These are phyloP conservation scores for Toxotes lorentzi DNA, from an alignment of 2,797 vertebrate species.

Conservation along the genomic window DNA sequence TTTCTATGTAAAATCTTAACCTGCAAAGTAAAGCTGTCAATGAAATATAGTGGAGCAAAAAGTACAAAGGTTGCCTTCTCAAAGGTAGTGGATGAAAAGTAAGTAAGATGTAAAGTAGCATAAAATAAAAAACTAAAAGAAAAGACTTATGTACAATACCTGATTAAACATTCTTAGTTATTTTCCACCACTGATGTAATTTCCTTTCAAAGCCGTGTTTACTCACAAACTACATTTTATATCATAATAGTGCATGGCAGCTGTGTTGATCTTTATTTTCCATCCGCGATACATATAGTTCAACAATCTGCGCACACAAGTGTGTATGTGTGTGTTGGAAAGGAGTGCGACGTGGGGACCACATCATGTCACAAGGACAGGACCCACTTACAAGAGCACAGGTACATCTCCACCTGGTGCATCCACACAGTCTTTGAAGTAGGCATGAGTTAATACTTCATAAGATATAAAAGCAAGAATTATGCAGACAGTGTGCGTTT, in stretches of 20 bases:
- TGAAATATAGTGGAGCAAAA: not conserved
- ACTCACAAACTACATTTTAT: constrained; percentile 28
- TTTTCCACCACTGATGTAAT: not conserved
- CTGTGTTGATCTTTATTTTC: constrained; percentile 45
- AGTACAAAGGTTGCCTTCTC: not conserved
- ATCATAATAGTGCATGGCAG: constrained; percentile 39
- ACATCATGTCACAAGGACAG: no score
- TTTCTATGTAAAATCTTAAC: no score
- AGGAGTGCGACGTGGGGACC: no score
- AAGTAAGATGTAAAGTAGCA: not conserved
- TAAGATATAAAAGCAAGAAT: not conserved
- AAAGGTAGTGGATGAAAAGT: not conserved
- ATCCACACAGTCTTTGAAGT: not conserved
- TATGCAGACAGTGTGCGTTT: not conserved
- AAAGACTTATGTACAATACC: not conserved
- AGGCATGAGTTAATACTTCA: not conserved
- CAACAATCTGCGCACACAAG: not conserved
- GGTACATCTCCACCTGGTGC: no score
- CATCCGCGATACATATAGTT: constrained; percentile 39
- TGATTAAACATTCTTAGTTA: not conserved
- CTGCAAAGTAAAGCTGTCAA: not conserved
- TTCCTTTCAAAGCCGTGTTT: not conserved
- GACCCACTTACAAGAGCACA: no score
- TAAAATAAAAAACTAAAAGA: constrained; percentile 1
- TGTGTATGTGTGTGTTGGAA: not conserved